Conservation (phyloP, 1,140 invertebrate genomes). For the Apis florea region DNA sequence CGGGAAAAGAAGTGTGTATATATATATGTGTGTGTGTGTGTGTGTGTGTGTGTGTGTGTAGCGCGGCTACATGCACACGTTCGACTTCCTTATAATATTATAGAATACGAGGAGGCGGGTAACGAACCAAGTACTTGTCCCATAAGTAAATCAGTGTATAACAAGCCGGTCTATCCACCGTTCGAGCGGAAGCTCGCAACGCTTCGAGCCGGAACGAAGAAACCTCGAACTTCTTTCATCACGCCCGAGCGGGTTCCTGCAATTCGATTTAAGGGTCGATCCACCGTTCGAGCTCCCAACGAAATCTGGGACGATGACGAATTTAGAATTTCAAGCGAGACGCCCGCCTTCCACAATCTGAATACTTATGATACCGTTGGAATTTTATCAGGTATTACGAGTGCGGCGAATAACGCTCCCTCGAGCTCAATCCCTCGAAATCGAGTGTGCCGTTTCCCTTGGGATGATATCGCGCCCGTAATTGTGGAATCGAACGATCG, state of each 20-base stretch:
- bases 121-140: constrained; percentile 64
- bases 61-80: constrained; percentile 13
- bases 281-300: constrained; percentile 28
- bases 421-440: not conserved
- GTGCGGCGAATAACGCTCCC: not conserved
- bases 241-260: constrained; percentile 56
- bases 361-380: constrained; percentile 8
- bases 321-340: constrained; percentile 47
- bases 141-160: constrained; percentile 66
- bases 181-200: constrained; percentile 61
- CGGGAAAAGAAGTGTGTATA: not conserved
- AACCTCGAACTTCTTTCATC: constrained; percentile 60
- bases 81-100: constrained; percentile 60
- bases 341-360: constrained; percentile 7
- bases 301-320: constrained; percentile 45
- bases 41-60: too few species aligned
- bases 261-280: constrained; percentile 65
- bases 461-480: not conserved
- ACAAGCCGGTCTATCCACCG: constrained; percentile 62
- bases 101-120: constrained; percentile 56
- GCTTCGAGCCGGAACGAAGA: constrained; percentile 48
- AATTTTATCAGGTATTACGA: not conserved
- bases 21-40: too few species aligned
- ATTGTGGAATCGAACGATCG: too few species aligned
- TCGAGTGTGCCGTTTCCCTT: not conserved